Evolutionary conservation across 2,888 invertebrate genomes (phyloP).

Genomic region (Melanargia galathea): DNA sequence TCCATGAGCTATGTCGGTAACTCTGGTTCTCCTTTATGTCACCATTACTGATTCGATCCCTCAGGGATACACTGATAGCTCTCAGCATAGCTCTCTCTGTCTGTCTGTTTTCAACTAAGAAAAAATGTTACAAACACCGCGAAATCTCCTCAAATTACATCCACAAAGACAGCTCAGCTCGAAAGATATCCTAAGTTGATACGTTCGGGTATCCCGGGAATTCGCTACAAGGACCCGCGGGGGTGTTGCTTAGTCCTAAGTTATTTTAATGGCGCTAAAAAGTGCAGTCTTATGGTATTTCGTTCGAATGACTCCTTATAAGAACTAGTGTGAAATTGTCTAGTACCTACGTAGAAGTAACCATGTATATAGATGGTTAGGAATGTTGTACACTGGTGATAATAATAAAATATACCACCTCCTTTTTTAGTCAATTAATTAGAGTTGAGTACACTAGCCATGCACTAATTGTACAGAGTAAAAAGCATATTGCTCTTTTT

Average conservation of each 20-base stretch:
- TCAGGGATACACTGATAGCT: too few relatives aligned
- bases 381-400: neutral
- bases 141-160: conserved; percentile 6
- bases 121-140: conserved; percentile 2
- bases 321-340: conserved; percentile 5
- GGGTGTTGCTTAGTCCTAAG: conserved; percentile 14
- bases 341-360: neutral
- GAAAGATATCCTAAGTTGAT: conserved; percentile 12
- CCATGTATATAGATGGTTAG: conserved; percentile 1
- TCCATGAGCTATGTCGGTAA: too few relatives aligned
- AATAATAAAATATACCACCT: too few relatives aligned
- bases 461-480: too few relatives aligned
- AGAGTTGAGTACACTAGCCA: too few relatives aligned
- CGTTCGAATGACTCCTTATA: conserved; percentile 13
- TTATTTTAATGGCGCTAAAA: conserved; percentile 28
- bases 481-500: too few relatives aligned
- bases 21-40: too few relatives aligned
- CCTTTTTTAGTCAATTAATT: too few relatives aligned
- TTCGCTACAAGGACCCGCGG: conserved; percentile 19
- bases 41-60: too few relatives aligned
- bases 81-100: too few relatives aligned
- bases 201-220: conserved; percentile 6
- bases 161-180: neutral
- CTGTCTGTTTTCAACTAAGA: neutral
- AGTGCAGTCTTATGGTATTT: conserved; percentile 9